Conservation (phyloP, 2,113 vertebrate species). For the Corythornis cristatus region DNA sequence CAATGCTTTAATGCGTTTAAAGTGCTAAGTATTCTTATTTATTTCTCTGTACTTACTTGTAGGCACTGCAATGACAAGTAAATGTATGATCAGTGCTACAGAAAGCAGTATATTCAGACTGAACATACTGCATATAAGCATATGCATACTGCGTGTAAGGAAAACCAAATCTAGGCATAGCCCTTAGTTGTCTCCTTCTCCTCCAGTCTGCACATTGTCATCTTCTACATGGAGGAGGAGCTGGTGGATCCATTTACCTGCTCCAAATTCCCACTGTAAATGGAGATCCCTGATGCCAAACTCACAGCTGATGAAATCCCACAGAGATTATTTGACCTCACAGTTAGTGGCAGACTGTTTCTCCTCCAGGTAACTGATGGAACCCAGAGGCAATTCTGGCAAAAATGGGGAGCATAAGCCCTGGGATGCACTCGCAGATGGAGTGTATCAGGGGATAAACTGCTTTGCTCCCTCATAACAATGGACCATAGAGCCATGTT, state of each 20-base stretch:
- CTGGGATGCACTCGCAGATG: not conserved
- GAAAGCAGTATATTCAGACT: constrained; percentile 40
- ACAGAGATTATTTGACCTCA: not conserved
- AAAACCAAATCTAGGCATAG: not conserved
- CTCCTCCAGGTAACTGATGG: not conserved
- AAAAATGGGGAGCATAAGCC: not conserved
- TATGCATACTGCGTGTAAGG: not conserved
- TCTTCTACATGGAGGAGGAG: not conserved
- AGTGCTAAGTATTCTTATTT: constrained; percentile 67
- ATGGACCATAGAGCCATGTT: not conserved
- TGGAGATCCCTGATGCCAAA: not conserved
- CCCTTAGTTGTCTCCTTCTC: not conserved
- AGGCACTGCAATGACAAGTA: constrained; percentile 23
- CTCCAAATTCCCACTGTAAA: not conserved
- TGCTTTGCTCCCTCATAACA: not conserved
- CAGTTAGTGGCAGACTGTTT: not conserved
- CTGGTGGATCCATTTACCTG: not conserved
- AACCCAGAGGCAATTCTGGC: not conserved
- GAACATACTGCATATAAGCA: not conserved
- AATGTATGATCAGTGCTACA: constrained; percentile 34
- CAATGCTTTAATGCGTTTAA: constrained; percentile 68
- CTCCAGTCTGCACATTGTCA: not conserved
- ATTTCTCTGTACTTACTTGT: constrained; percentile 63
- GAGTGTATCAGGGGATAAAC: not conserved
- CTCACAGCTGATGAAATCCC: not conserved